Base-by-base conservation (phyloP, 1,140 invertebrate species). In the Heliconius melpomene region DNA sequence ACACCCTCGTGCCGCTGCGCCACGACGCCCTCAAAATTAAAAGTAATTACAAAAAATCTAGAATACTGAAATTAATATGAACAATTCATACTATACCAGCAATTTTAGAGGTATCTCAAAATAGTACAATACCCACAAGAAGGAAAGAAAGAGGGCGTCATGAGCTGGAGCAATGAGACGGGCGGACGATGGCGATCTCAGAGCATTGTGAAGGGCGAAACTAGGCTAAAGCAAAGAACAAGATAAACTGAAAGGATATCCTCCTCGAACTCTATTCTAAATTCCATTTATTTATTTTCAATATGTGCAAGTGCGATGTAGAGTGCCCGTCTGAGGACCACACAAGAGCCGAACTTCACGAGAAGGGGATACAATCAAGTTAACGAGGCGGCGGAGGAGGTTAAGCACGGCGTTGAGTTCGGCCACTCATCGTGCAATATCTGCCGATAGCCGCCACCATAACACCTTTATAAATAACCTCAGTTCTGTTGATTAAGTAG, bases 91-190 rank as follows among this genome's bases (percentile, higher is more conserved):
- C 11, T 46, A 46, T 46, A 13, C 40, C 13, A 46, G 40, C 13
- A 46, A 46, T 16, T 46, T 16, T 46, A 46, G 13, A 16, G 13
- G 40, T 46, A 46, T 46, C 40, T 46, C 13, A 46, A 46, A 11
- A 16, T 1, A 46, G 40, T 46, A 46, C 13, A 46, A 16, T 40
- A 40, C 40, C 52, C 7, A 16, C 16, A 52, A 54, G 20, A 20
- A 54, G n/a, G 20, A n/a, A n/a, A 57, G 26, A 66, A 66, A 26
- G 26, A 66, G 26, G 5, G 60, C 23, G 77, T 36, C 71, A 78
- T 54, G 73, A 78, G 52, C 32, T 36, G 77, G 70, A 78, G 77
- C 70, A 78, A 78, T 78, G 73, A 78, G 54, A 26, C 70, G 13
- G n/a, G 32, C 57, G 71, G 23, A 72, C 38, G 70, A 70, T 54